Evolutionary conservation across 1,140 invertebrate species (phyloP).

Genomic region (Sogatella furcifera): DNA sequence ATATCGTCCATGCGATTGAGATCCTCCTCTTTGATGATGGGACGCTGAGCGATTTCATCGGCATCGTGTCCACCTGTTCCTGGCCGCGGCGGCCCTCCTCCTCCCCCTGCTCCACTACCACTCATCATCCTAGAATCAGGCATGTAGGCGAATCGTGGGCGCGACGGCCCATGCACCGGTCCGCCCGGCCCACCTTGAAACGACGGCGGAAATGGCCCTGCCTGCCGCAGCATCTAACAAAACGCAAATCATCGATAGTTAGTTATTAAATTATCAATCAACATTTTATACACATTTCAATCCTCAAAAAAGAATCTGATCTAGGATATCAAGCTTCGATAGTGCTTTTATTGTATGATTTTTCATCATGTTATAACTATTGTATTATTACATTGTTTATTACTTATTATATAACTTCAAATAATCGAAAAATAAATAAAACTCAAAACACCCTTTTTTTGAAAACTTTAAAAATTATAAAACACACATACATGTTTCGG

Average conservation of each 20-base stretch:
- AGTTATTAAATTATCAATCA: background rate
- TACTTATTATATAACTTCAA: no score
- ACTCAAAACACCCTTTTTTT: no score
- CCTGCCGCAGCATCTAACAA: slow-evolving; percentile 24
- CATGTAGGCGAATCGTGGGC: slow-evolving; percentile 35
- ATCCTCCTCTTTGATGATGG: slow-evolving; percentile 87
- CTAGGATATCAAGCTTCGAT: no score
- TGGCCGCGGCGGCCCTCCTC: background rate
- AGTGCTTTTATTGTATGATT: no score
- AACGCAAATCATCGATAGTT: background rate
- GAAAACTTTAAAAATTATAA: no score
- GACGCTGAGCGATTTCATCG: slow-evolving; percentile 45
- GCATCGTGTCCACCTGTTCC: slow-evolving; percentile 26
- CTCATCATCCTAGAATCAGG: slow-evolving; percentile 22
- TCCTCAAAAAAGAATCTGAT: no score
- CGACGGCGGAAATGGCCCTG: slow-evolving; percentile 30
- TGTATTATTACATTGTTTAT: no score
- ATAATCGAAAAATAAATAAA: no score
- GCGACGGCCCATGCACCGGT: slow-evolving; percentile 13
- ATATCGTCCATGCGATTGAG: slow-evolving; percentile 86
- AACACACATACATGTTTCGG: no score
- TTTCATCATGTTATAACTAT: no score
- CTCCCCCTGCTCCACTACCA: background rate
- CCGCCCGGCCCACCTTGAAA: slow-evolving; percentile 14
- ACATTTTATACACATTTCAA: no score